Percentiles rank a stretch among this genome's conserved stretches.
Conservation (phyloP, 2,797 vertebrate genomes). For the Phaenicophaeus curvirostris region DNA sequence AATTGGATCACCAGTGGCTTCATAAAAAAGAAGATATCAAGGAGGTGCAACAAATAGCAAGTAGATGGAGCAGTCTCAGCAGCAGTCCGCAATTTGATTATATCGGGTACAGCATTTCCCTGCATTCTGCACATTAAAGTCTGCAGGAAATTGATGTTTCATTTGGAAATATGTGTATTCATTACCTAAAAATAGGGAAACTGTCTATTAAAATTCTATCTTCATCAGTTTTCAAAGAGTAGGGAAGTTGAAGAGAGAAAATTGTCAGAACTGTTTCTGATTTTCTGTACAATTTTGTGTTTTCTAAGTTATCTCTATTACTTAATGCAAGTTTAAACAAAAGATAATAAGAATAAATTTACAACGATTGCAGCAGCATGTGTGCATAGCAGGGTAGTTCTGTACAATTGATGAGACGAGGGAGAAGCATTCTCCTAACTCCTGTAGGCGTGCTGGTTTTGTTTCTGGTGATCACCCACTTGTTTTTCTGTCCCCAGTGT, state of each 20-base stretch:
- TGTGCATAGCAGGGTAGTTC: neutral
- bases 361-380: accelerated
- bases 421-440: neutral
- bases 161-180: neutral
- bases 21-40: neutral
- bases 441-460: neutral
- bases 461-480: neutral
- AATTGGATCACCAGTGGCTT: neutral
- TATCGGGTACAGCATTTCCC: neutral
- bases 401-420: neutral
- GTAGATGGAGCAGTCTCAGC: neutral
- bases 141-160: neutral
- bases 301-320: neutral
- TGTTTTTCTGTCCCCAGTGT: neutral
- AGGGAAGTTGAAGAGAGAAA: neutral
- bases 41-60: neutral
- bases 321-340: neutral
- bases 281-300: neutral
- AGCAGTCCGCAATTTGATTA: neutral
- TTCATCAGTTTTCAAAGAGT: neutral
- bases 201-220: neutral
- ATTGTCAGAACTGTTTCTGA: neutral
- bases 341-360: neutral
- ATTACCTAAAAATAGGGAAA: neutral
- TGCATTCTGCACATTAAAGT: neutral